Conservation (phyloP, 2,797 vertebrate genomes). For the Vespertilio murinus region DNA sequence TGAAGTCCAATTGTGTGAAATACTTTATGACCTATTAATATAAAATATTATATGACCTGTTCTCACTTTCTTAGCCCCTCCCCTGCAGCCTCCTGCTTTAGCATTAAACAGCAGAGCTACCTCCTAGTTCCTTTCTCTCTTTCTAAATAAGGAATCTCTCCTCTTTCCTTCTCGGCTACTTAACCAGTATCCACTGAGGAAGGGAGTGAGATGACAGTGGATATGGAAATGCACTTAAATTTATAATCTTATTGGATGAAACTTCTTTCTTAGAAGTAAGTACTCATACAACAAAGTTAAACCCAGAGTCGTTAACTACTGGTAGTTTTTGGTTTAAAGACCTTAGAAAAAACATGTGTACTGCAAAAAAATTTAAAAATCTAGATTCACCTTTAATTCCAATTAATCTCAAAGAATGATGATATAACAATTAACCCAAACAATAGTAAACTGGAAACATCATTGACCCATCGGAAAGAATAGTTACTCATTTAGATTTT, state of each 20-base stretch:
- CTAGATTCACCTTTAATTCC: slow-evolving; percentile 16
- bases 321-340: neutral
- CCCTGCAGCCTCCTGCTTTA: neutral
- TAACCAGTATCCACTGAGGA: neutral
- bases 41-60: neutral
- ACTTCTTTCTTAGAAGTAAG: neutral
- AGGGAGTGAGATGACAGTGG: neutral
- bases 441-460: neutral
- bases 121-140: neutral
- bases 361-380: neutral
- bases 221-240: neutral
- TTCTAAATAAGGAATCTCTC: neutral
- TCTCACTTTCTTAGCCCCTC: neutral
- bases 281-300: slow-evolving; percentile 18
- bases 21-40: neutral
- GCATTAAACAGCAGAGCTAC: neutral
- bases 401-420: neutral
- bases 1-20: neutral
- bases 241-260: neutral
- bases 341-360: slow-evolving; percentile 22
- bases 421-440: neutral
- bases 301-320: neutral
- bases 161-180: neutral
- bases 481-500: neutral
- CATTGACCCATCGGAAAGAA: neutral